These are phyloP conservation scores for Sturnus vulgaris DNA, from an alignment of 2,113 vertebrate species.

Conservation along the genomic window DNA sequence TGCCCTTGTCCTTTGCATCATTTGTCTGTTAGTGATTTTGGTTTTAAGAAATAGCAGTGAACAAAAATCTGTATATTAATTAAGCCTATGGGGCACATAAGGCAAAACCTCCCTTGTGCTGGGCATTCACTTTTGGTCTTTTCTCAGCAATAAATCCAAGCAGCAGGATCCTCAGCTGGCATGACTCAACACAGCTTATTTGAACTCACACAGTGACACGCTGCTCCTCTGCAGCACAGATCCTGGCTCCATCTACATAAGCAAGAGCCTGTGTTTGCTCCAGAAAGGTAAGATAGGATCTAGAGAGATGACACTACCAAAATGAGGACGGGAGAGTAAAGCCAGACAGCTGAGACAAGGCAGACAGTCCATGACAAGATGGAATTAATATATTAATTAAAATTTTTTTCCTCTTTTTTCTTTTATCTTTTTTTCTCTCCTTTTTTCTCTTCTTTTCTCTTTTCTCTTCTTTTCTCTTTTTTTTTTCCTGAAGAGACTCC, in stretches of 20 bases:
- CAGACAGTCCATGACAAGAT: background rate
- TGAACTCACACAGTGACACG: background rate
- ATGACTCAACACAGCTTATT: background rate
- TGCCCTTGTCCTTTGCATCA: conserved; percentile 5
- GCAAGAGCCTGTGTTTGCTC: background rate
- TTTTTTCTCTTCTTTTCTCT: too few species aligned
- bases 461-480: too few species aligned
- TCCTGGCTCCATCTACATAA: background rate
- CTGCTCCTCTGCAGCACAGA: background rate
- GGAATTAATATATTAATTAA: background rate
- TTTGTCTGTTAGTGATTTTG: conserved; percentile 20
- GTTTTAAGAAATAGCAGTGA: conserved; percentile 15
- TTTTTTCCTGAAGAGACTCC: background rate
- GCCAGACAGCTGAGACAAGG: background rate
- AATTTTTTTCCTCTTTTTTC: too few species aligned
- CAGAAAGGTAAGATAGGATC: conserved; percentile 33
- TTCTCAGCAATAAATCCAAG: conserved; percentile 11
- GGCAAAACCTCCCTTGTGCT: conserved; percentile 5
- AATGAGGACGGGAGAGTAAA: background rate
- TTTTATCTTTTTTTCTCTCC: too few species aligned
- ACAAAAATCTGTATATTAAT: conserved; percentile 8
- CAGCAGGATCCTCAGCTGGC: conserved; percentile 16
- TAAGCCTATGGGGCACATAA: conserved; percentile 33
- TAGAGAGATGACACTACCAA: background rate
- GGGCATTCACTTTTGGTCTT: conserved; percentile 24